Evolutionary conservation across 2,797 vertebrate genomes (phyloP), one percentile per base, ranked within the genome.

Genomic region (Mustela erminea): DNA sequence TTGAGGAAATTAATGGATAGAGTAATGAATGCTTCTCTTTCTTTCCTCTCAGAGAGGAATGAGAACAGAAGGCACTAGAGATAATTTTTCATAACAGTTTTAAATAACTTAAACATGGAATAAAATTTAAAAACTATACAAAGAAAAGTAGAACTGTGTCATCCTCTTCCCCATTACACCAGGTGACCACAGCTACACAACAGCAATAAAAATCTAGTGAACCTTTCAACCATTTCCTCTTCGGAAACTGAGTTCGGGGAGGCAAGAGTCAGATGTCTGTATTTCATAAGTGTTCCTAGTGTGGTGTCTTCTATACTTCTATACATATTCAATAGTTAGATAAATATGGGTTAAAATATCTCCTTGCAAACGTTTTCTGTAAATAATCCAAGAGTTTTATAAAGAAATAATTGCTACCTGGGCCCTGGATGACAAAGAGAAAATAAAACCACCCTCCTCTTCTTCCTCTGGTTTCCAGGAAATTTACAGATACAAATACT

Each of bases 101-200:
- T 68, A 95, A 96, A 89, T 80, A 62, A 68, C 46, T 85, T 93
- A 66, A 85, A 81, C 64, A 13, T 82, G 18, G 15, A 91, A 83
- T 80, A 15, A 90, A 95, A 90, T 70, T 62, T 8, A 90, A 64
- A 5, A 60, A 78, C 25, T 92, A 38, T 90, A 27, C 46, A 38
- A 86, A 70, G 41, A 88, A 62, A 82, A 78, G 25, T 49, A 74
- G 29, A 83, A 1, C 12, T 54, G 12, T 77, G 70, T 83, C 85
- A 78, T 41, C 84, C 29, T 66, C 32, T 90, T 88, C 21, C 14
- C 12, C 1, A 20, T 81, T 25, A 84, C 10, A 43, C 29, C 49
- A 82, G 10, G 25, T 52, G 77, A 46, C 15, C 29, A 56, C 23
- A 94, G 15, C 35, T 68, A 56, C 0, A n/a, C 17, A 35, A 35